phyloP scores from a whole-genome alignment of 2,113 vertebrate genomes.

The Catharus minimus region DNA sequence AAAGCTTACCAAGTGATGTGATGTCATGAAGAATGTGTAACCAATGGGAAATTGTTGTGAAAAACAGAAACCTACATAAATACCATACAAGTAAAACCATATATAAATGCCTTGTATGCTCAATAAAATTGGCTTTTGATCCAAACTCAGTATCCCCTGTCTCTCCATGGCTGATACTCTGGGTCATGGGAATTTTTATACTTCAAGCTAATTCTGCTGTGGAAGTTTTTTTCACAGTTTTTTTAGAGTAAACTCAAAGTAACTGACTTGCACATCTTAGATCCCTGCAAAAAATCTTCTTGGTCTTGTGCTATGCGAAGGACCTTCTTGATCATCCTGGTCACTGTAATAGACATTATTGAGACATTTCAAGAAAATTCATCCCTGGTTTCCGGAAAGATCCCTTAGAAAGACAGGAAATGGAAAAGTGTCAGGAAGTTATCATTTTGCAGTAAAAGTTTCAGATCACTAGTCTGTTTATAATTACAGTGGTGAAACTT shows the following conservation, averaged over 20 bases:
- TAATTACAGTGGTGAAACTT: neutral
- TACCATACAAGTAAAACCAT: too few relatives aligned
- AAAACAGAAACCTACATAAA: too few relatives aligned
- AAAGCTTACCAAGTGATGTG: too few relatives aligned
- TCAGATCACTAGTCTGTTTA: neutral
- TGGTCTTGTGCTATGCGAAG: neutral
- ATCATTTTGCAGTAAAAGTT: neutral
- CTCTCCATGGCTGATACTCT: neutral
- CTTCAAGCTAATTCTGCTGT: neutral
- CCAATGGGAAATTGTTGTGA: too few relatives aligned
- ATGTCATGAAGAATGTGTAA: too few relatives aligned
- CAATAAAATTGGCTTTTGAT: too few relatives aligned
- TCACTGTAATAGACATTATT: neutral
- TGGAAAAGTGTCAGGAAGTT: neutral
- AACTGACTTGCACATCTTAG: neutral
- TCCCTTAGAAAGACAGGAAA: neutral
- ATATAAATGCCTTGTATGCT: too few relatives aligned
- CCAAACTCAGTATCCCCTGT: too few relatives aligned
- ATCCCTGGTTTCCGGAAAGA: neutral
- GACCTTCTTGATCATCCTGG: neutral
- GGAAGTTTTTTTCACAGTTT: neutral
- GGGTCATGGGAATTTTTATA: neutral
- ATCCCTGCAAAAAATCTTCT: neutral
- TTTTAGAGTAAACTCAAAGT: neutral
- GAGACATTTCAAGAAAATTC: neutral